Conservation (phyloP, 2,113 vertebrate species). For the Callipepla californica region DNA sequence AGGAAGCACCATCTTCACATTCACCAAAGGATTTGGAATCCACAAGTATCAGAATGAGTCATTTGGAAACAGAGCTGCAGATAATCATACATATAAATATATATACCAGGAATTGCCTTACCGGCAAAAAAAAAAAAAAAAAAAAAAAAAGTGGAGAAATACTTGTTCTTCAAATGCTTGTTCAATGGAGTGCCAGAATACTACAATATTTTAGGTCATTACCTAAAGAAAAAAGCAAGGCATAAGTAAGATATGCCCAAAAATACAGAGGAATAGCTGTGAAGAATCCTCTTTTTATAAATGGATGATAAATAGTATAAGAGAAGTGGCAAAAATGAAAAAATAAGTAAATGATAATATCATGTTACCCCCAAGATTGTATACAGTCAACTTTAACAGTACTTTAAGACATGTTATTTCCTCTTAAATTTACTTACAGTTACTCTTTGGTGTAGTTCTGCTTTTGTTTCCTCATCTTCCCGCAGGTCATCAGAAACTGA, state of each 20-base stretch:
- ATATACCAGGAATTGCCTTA: background rate
- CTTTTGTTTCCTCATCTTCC: conserved; percentile 89
- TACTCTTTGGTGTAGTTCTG: conserved; percentile 89
- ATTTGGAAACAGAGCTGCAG: background rate
- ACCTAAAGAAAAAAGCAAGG: background rate
- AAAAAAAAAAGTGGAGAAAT: background rate
- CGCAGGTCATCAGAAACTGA: conserved; percentile 84
- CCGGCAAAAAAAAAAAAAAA: background rate
- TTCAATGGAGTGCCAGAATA: background rate
- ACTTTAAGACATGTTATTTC: background rate
- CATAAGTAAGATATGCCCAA: background rate
- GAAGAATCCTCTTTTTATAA: background rate
- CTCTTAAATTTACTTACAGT: conserved; percentile 80
- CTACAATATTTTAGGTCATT: background rate
- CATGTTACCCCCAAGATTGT: background rate
- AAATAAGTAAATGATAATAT: background rate
- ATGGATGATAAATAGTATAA: background rate
- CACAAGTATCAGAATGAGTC: background rate
- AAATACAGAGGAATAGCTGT: background rate
- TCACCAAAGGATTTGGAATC: background rate
- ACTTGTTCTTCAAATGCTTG: background rate
- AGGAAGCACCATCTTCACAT: background rate
- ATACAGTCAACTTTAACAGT: background rate
- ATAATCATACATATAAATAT: background rate
- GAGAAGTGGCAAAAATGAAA: background rate